A percentile compares a stretch with the other conserved stretches of the same genome.
Conservation (phyloP, 2,113 vertebrate genomes). For the Bothrops jararaca region DNA sequence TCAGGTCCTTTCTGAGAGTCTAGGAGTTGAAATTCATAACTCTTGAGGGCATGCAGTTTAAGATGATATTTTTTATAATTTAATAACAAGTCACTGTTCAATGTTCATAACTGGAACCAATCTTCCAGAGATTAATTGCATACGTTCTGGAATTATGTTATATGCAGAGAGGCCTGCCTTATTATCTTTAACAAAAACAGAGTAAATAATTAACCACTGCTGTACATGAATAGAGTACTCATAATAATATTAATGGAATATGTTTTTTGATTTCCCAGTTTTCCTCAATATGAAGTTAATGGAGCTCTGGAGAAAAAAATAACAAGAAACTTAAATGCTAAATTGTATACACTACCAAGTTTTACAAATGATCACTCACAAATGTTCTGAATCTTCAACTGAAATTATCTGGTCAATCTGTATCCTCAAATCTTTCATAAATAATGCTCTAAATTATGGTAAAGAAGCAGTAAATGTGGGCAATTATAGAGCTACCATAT, state of each 20-base stretch:
- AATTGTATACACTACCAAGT: constrained; percentile 1
- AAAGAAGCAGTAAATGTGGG: constrained; percentile 8
- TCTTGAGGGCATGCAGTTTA: not conserved
- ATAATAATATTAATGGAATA: constrained; percentile 13
- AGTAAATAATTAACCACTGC: constrained; percentile 8
- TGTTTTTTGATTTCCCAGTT: not conserved
- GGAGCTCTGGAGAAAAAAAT: not conserved
- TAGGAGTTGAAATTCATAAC: not conserved
- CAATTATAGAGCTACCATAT: not conserved
- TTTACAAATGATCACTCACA: constrained; percentile 12
- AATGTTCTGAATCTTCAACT: not conserved
- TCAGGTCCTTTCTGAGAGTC: not conserved
- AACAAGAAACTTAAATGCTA: constrained; percentile 16
- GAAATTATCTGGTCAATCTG: not conserved
- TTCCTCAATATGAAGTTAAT: constrained; percentile 8
- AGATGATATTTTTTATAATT: not conserved
- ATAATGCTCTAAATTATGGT: constrained; percentile 7
- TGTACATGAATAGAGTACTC: not conserved
- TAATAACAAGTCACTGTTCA: not conserved
- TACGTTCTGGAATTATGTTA: not conserved
- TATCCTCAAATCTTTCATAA: not conserved
- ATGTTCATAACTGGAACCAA: constrained; percentile 9
- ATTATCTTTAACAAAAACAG: constrained; percentile 18
- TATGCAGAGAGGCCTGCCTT: not conserved
- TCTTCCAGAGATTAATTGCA: not conserved